phyloP scores from a whole-genome alignment of 2,113 vertebrate genomes.

The Mola mola region DNA sequence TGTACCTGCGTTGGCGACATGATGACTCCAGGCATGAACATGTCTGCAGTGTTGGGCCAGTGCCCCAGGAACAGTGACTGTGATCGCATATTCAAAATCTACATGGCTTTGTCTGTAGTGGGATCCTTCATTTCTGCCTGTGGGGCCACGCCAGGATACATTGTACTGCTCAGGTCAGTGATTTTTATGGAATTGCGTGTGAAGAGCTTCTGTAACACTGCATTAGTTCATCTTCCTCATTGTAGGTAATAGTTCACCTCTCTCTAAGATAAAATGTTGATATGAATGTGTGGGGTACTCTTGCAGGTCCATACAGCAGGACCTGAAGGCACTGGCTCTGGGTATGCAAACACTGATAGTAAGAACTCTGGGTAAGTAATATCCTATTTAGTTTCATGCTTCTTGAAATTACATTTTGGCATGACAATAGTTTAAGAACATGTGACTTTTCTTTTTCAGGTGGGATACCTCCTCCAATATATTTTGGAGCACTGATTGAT shows the following conservation, averaged over 20 bases:
- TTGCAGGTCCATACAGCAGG: conserved; percentile 86
- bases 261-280: background rate
- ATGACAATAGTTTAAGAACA: background rate
- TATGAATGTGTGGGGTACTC: conserved; percentile 7
- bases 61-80: conserved; percentile 84
- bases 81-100: conserved; percentile 81
- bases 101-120: conserved; percentile 76
- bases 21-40: conserved; percentile 66
- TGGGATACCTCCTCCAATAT: conserved; percentile 93
- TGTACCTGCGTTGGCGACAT: conserved; percentile 84
- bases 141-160: conserved; percentile 78
- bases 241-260: background rate
- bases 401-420: background rate
- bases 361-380: conserved; percentile 85
- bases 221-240: background rate
- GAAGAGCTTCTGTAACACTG: background rate
- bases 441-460: conserved; percentile 74
- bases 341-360: conserved; percentile 85
- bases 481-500: conserved; percentile 93
- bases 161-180: conserved; percentile 86
- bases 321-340: conserved; percentile 90
- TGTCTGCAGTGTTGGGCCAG: conserved; percentile 84
- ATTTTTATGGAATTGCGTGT: background rate
- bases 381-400: background rate
- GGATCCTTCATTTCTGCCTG: conserved; percentile 76